Base-by-base conservation (phyloP, 2,888 invertebrate genomes). In the Hoplodrina blanda region DNA sequence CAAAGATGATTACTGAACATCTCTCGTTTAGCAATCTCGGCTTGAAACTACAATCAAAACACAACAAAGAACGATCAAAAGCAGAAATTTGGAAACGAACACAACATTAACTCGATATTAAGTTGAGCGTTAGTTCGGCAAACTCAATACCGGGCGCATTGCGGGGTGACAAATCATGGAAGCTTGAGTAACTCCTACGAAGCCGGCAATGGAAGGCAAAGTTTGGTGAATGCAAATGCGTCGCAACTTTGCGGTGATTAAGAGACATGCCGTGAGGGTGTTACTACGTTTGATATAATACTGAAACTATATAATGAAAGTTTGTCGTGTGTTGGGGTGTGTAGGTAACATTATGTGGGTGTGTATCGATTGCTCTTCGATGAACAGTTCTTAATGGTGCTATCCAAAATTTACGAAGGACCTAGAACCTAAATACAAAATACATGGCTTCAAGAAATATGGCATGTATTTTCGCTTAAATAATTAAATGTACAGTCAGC, bases 211-310 rank as follows among this genome's bases (percentile, higher is more conserved):
- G 76, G 59, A 68, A 54, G 78, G 15, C 69, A 52, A 85, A 83
- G 67, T 85, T 85, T 72, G 33, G 59, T 30, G 64, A 71, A 80
- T 85, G 83, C 57, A 82, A 83, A 84, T 84, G 69, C 62, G 67
- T 80, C 74, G 60, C 66, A 82, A 83, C 74, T 83, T 82, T 69
- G 77, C n/a, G 68, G 77, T 82, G 76, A 83, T 83, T 83, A 84
- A 53, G 69, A 71, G 68, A 66, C 60, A 72, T 57, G 76, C 64
- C 64, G 63, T 69, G 76, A 55, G 71, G 55, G 70, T 82, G 73
- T 69, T 76, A 67, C 71, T 41, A 44, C 57, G 60, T 67, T 72
- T 72, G 72, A 78, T 75, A 71, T 78, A 78, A 64, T 59, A 64
- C 64, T 71, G 61, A 56, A 60, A 52, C 60, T 33, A 67, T 64